Conservation (phyloP, 2,888 invertebrate species). For the Scelioninae gen. 2 region DNA sequence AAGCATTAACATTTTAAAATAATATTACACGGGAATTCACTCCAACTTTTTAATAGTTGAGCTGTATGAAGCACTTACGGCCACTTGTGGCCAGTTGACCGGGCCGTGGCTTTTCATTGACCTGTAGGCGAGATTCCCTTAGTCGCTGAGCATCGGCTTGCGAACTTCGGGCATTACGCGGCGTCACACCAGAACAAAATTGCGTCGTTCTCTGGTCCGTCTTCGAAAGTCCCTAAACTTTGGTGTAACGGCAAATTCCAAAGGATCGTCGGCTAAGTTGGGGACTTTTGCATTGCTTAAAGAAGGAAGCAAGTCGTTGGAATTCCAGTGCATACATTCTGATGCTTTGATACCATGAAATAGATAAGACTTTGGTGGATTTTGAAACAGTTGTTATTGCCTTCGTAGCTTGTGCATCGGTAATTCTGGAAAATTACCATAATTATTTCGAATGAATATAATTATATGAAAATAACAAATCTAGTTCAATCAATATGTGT, state of each 20-base stretch:
- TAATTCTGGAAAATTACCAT: too few relatives aligned
- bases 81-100: constrained; percentile 69
- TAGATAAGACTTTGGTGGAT: constrained; percentile 9
- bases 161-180: constrained; percentile 58
- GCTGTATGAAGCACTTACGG: constrained; percentile 62
- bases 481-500: too few relatives aligned
- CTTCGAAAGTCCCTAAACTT: constrained; percentile 61
- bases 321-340: constrained; percentile 8
- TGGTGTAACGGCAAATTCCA: constrained; percentile 37
- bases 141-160: constrained; percentile 39
- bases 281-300: constrained; percentile 31
- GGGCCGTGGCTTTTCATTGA: constrained; percentile 65
- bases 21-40: constrained; percentile 60
- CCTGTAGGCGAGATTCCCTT: constrained; percentile 60
- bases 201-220: constrained; percentile 48
- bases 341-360: constrained; percentile 12
- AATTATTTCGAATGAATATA: too few relatives aligned
- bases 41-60: constrained; percentile 61
- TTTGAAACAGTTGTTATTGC: not conserved
- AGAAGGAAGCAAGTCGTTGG: constrained; percentile 17
- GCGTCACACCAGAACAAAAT: constrained; percentile 58
- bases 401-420: too few relatives aligned
- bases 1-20: constrained; percentile 9
- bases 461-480: too few relatives aligned
- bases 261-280: constrained; percentile 39